phyloP scores from a whole-genome alignment of 2,113 vertebrate genomes.

The Connochaetes taurinus region DNA sequence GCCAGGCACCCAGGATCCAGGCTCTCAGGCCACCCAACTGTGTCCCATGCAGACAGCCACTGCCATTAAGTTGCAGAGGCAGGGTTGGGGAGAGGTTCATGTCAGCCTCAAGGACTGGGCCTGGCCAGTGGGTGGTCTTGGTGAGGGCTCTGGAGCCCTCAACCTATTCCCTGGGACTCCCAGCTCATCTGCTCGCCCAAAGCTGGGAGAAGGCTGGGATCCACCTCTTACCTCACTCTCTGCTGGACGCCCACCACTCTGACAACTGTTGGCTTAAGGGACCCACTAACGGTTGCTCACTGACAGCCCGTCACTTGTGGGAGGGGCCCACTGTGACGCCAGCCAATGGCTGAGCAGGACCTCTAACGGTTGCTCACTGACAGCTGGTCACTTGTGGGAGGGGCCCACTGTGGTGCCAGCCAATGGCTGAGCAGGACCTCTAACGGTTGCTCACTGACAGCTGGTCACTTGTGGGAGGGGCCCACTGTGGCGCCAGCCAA shows the following conservation, averaged over 20 bases:
- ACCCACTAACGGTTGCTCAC: neutral
- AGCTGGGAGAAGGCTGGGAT: neutral
- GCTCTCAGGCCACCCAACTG: neutral
- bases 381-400: no score
- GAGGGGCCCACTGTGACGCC: neutral
- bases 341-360: neutral
- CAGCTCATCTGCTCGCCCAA: neutral
- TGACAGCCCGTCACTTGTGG: neutral
- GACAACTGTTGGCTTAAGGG: neutral
- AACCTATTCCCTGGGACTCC: neutral
- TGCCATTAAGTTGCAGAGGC: neutral
- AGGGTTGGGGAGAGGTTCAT: neutral
- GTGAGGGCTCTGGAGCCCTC: neutral
- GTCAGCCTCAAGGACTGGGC: neutral
- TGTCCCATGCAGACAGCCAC: neutral
- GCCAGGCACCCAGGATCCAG: neutral
- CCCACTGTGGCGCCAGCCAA: neutral
- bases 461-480: neutral
- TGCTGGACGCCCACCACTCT: neutral
- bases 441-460: neutral
- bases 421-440: neutral
- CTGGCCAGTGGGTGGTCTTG: neutral
- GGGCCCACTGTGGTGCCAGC: neutral
- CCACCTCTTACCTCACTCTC: neutral
- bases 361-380: no score